These are phyloP conservation scores for Myopa testacea DNA, from an alignment of 2,888 invertebrate genomes.

Conservation along the genomic window DNA sequence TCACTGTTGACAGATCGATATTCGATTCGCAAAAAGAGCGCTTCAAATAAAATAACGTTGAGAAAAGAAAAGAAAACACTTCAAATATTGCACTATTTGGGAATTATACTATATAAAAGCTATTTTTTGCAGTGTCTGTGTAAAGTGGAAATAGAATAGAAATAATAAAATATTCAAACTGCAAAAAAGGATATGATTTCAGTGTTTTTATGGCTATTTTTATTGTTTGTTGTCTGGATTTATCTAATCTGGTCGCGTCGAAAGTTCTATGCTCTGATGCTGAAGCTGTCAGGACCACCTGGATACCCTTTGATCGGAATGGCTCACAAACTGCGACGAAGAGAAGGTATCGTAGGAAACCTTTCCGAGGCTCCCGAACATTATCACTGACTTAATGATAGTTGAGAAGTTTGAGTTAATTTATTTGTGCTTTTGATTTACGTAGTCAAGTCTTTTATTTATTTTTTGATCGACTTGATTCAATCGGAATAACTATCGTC, in stretches of 20 bases:
- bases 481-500: no score
- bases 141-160: neutral
- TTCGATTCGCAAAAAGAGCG: neutral
- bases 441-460: neutral
- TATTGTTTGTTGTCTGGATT: constrained; percentile 56
- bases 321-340: constrained; percentile 54
- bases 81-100: neutral
- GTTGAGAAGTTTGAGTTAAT: neutral
- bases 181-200: constrained; percentile 15
- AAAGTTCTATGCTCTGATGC: constrained; percentile 56
- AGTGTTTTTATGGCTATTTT: constrained; percentile 50
- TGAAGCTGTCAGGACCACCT: constrained; percentile 59
- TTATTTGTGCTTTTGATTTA: neutral
- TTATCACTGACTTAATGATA: neutral
- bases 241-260: constrained; percentile 61
- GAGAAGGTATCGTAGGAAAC: constrained; percentile 55
- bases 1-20: constrained; percentile 11
- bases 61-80: neutral
- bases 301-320: constrained; percentile 63
- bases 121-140: neutral
- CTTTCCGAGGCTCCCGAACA: neutral
- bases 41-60: neutral
- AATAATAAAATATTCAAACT: neutral
- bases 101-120: neutral
- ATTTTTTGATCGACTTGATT: no score